These are phyloP conservation scores for Emydocephalus ijimae DNA, from an alignment of 2,113 vertebrate species.

Conservation along the genomic window DNA sequence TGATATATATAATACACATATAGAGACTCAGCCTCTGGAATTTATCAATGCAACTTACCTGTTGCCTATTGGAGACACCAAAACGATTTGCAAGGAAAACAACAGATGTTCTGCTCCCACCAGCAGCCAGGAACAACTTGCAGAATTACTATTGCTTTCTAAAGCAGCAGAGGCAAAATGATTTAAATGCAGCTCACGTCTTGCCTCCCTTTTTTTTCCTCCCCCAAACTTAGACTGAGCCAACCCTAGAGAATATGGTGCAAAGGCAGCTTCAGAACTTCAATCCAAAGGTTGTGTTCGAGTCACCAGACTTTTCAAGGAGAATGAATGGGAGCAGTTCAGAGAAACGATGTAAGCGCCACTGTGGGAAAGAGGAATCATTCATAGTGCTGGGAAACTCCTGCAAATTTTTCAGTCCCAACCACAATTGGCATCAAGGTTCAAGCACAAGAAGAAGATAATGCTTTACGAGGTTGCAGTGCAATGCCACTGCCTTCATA, in stretches of 20 bases:
- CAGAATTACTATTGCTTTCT: neutral
- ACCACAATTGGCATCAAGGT: neutral
- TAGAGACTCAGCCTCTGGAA: rapidly evolving
- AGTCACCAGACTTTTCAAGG: neutral
- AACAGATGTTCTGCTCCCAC: neutral
- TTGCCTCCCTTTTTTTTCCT: neutral
- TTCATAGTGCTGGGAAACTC: neutral
- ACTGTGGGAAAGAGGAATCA: neutral
- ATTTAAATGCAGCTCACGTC: neutral
- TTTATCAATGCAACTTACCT: neutral
- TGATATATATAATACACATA: neutral
- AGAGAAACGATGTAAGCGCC: neutral
- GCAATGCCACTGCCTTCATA: neutral
- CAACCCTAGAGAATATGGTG: neutral
- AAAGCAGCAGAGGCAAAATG: neutral
- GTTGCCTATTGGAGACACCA: neutral
- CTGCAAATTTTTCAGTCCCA: neutral
- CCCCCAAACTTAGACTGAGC: neutral
- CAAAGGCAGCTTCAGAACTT: neutral
- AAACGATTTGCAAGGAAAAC: neutral
- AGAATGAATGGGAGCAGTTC: neutral
- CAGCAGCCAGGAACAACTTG: neutral
- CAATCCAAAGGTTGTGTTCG: neutral
- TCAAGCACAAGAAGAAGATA: neutral
- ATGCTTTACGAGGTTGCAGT: neutral